Percentiles rank a stretch among this genome's conserved stretches.
phyloP scores from a whole-genome alignment of 1,140 invertebrate species.

The Zeugodacus cucurbitae region DNA sequence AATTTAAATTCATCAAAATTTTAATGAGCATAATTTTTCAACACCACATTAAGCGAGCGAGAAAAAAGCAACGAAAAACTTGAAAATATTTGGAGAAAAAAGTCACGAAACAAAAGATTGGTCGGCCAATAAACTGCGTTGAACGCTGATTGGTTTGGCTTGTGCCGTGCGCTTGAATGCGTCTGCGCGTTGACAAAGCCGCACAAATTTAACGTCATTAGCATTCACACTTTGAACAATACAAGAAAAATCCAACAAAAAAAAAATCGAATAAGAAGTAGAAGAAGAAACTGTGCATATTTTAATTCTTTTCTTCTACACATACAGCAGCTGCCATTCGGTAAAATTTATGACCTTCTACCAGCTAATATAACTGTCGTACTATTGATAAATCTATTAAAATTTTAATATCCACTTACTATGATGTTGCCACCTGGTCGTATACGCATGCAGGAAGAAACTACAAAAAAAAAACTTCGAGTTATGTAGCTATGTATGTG shows the following conservation, averaged over 20 bases:
- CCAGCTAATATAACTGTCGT: background rate
- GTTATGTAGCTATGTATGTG: background rate
- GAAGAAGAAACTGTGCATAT: background rate
- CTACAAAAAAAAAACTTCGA: too few species aligned
- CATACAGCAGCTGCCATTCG: background rate
- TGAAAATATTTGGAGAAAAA: background rate
- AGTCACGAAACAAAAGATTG: background rate
- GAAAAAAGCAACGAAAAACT: background rate
- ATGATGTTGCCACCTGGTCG: background rate
- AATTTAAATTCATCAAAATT: conserved; percentile 15
- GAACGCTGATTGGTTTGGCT: conserved; percentile 10
- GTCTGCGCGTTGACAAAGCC: conserved; percentile 9
- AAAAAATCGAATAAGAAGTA: background rate
- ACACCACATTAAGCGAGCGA: background rate
- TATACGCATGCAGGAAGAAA: background rate
- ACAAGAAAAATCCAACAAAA: background rate
- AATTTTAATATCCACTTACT: background rate
- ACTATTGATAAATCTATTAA: background rate
- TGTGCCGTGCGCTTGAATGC: background rate
- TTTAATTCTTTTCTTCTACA: background rate
- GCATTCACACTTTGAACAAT: background rate
- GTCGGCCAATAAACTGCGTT: background rate
- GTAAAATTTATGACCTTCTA: background rate
- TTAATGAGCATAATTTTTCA: conserved; percentile 26
- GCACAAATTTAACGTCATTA: conserved; percentile 16